Conservation (phyloP, 2,113 vertebrate species). For the Charina bottae region DNA sequence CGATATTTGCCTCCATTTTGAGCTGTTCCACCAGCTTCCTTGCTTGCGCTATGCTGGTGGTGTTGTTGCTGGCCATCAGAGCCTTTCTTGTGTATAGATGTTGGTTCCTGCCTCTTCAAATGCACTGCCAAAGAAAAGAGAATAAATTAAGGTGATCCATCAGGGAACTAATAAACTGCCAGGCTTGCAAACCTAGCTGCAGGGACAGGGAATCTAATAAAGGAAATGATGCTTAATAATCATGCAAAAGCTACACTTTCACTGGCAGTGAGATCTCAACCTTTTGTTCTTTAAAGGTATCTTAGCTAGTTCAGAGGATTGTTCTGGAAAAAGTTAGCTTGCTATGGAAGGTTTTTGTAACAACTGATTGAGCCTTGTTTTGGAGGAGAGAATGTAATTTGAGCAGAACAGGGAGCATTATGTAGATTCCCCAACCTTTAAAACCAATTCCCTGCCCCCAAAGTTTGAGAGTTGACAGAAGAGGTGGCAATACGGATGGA, state of each 20-base stretch:
- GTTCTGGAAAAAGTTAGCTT: not conserved
- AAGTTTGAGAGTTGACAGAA: not conserved
- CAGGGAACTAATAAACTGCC: conserved; percentile 24
- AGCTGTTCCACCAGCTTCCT: conserved; percentile 99
- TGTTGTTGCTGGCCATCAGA: conserved; percentile 97
- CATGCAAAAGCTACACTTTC: not conserved
- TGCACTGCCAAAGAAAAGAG: conserved; percentile 50
- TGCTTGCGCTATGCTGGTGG: conserved; percentile 94
- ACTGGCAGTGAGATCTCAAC: not conserved
- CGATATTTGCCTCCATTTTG: conserved; percentile 99
- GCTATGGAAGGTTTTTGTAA: not conserved
- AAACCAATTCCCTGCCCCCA: not conserved
- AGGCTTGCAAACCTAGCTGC: not conserved
- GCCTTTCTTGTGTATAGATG: not conserved
- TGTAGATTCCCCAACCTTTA: not conserved
- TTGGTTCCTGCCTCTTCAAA: not conserved
- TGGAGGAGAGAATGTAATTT: not conserved
- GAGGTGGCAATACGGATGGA: not conserved
- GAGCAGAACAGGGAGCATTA: not conserved
- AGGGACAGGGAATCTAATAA: not conserved
- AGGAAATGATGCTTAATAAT: not conserved
- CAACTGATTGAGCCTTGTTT: not conserved
- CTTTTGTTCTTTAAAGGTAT: not conserved
- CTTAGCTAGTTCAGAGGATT: not conserved
- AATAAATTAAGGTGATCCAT: not conserved